phyloP scores from a whole-genome alignment of 2,113 vertebrate genomes.

The Oncorhynchus nerka region DNA sequence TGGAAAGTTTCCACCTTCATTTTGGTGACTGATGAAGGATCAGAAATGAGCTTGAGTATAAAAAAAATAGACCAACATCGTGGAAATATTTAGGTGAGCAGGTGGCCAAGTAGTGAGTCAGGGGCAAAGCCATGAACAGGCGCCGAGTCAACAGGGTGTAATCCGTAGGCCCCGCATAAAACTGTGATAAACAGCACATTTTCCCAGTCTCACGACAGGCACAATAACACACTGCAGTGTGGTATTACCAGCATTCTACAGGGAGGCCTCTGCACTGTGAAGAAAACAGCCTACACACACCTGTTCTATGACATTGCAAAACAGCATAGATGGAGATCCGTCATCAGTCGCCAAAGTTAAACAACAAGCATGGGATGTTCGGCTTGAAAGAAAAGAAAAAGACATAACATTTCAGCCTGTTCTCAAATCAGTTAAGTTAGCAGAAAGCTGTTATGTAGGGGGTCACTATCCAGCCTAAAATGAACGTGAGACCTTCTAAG shows the following conservation, averaged over 20 bases:
- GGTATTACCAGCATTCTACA: not conserved
- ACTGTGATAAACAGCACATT: slow-evolving; percentile 20
- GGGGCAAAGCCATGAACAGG: slow-evolving; percentile 36
- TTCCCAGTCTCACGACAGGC: not conserved
- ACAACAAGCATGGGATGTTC: not conserved
- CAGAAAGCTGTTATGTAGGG: too few species aligned
- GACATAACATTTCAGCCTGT: not conserved
- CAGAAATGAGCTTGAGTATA: not conserved
- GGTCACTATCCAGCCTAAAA: not conserved
- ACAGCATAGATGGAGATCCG: not conserved
- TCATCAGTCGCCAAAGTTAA: too few species aligned
- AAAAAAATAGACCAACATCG: not conserved
- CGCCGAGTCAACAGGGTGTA: slow-evolving; percentile 47
- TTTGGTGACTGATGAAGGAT: not conserved
- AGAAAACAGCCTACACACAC: not conserved
- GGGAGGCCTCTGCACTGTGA: not conserved
- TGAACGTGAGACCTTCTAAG: not conserved
- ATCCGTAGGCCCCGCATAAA: not conserved
- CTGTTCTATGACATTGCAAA: slow-evolving; percentile 32
- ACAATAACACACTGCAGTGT: slow-evolving; percentile 1
- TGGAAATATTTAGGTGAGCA: slow-evolving; percentile 3
- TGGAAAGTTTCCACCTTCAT: too few species aligned
- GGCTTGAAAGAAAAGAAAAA: not conserved
- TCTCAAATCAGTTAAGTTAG: not conserved
- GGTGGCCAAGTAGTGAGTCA: slow-evolving; percentile 29